Base-by-base conservation (phyloP, 2,797 vertebrate species). In the Iguana delicatissima region DNA sequence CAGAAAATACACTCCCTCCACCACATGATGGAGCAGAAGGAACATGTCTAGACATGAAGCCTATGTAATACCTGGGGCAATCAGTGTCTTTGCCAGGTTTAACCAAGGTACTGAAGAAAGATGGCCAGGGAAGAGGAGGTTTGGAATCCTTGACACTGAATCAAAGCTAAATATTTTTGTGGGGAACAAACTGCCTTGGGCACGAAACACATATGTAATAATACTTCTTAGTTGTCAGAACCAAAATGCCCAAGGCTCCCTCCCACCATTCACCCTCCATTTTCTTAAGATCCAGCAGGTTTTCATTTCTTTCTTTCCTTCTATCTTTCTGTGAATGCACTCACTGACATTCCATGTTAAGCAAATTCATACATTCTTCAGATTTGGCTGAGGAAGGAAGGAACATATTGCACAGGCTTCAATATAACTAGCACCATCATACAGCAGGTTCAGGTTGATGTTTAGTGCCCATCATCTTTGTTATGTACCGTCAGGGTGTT, bases 241-340 rank as follows among this genome's bases (percentile, higher is more conserved):
- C 73, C 52, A 87, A 81, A 69, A 69, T 87, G 24, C 89, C 87
- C 57, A 50, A 77, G 83, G 89, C 55, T 88, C 80, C 52, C 29
- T 74, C 94, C 90, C 89, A 88, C 93, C 88, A 92, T 91, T 90
- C 88, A 84, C n/a, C 88, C 74, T 94, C 90, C 90, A n/a, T 46
- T 50, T 80, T 76, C 81, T 64, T 46, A 82, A 86, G 26, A 83
- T 67, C 29, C 38, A 8, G 46, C 72, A 69, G 32, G 55, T 55
- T 35, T 24, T 32, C 42, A 59, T 79, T 38, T 72, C 20, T 69
- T 29, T 46, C 6, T 32, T 52, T 64, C 93, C 85, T 88, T 93
- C 85, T 91, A 1, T 57, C 92, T 90, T 79, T 50, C 42, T 46
- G 69, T 16, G 32, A 35, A 55, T 55, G 69, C 16, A 50, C 42